Evolutionary conservation across 2,888 invertebrate genomes (phyloP), one percentile per base, ranked within the genome.

Genomic region (Aethes cnicana): DNA sequence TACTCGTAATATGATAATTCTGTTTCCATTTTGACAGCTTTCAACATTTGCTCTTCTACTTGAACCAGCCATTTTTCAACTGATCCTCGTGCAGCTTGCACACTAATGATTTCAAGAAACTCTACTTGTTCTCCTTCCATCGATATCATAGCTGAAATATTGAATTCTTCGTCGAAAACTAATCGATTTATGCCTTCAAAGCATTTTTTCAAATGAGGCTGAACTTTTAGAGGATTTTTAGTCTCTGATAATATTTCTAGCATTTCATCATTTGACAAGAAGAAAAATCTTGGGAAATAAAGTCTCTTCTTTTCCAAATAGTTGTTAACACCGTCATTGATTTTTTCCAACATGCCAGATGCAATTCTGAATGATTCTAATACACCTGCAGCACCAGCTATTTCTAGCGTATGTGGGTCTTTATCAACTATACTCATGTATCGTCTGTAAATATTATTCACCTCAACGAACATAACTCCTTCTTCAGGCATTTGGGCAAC

Each of bases 251-350:
- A 88, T 64, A 97, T 96, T 81, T 97, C 96, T 62, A 97, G 86
- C 92, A 97, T 94, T 81, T 97, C 97, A 68, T 96, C 96, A 74
- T 97, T 97, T 4, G 97, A 97, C 53, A 97, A 87, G 72, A 97
- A 97, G 90, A 97, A 97, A 74, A 97, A 96, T 74, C 97, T 91
- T 28, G 96, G 94, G 73, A 97, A 97, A 77, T 91, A 96, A 6
- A 96, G 82, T 59, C 96, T 84, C 77, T 96, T 97, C 81, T 94
- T 95, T 82, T 96, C 96, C 55, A 97, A 86, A 74, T 96, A 97
- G 62, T 92, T 92, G 61, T 95, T 93, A 0, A 97, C 94, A 3
- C 96, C 96, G 52, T 95, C 94, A 72, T 95, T 95, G 49, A 97
- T 95, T 80, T 92, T 93, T 61, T 96, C 96, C 62, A 96, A 84